Evolutionary conservation across 1,140 invertebrate species (phyloP).

Genomic region (Drosophila nannoptera): DNA sequence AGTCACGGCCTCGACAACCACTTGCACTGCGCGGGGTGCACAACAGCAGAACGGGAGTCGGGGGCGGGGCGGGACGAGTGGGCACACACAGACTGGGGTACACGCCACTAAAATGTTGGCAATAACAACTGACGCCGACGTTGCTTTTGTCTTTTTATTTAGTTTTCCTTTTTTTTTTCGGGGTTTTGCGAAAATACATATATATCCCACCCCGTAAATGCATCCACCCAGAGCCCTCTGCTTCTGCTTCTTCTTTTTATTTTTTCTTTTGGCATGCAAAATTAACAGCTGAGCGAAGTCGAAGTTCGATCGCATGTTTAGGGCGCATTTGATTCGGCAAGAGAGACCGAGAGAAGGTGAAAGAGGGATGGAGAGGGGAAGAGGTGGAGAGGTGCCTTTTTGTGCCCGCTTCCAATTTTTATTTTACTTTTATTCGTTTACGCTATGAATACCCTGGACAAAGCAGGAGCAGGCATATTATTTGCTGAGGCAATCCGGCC

Average conservation of each 20-base stretch:
- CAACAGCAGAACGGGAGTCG: too few relatives aligned
- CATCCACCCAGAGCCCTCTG: conserved; percentile 32
- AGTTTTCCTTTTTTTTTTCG: conserved; percentile 24
- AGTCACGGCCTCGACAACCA: conserved; percentile 30
- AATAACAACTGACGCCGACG: conserved; percentile 57
- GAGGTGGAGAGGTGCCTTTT: background rate
- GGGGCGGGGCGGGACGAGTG: background rate
- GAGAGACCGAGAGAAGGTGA: background rate
- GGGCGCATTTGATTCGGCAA: conserved; percentile 43
- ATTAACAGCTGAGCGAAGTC: conserved; percentile 53
- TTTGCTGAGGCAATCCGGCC: background rate
- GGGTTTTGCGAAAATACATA: conserved; percentile 26
- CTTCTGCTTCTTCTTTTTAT: background rate
- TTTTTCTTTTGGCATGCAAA: conserved; percentile 40
- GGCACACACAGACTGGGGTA: background rate
- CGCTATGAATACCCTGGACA: background rate
- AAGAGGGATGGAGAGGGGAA: background rate
- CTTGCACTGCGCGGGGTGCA: background rate
- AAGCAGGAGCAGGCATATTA: too few relatives aligned
- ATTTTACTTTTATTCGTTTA: conserved; percentile 5
- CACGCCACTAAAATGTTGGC: conserved; percentile 45
- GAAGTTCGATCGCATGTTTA: conserved; percentile 61
- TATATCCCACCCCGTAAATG: conserved; percentile 39
- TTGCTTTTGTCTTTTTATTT: conserved; percentile 27
- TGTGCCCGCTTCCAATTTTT: conserved; percentile 12